Conservation (phyloP, 2,888 invertebrate species). For the Fragum fragum region DNA sequence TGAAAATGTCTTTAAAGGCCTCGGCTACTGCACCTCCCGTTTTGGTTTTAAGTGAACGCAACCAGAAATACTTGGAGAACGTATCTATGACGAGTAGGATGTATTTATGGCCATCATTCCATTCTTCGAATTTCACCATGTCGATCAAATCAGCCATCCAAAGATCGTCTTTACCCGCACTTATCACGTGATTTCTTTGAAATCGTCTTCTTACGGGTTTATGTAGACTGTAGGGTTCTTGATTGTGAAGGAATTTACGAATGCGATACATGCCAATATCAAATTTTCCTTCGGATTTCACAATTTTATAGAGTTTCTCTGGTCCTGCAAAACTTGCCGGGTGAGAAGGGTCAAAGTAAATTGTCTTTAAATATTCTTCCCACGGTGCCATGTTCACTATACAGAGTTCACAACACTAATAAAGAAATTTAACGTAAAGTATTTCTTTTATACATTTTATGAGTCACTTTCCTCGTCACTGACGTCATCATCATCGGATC, state of each 20-base stretch:
- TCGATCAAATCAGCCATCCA: slow-evolving; percentile 63
- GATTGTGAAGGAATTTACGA: slow-evolving; percentile 61
- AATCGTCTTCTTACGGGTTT: slow-evolving; percentile 55
- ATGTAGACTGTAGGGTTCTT: slow-evolving; percentile 62
- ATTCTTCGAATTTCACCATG: slow-evolving; percentile 58
- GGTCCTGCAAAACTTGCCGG: slow-evolving; percentile 60
- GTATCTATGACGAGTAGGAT: slow-evolving; percentile 59
- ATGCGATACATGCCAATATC: slow-evolving; percentile 64
- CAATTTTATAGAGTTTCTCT: slow-evolving; percentile 60
- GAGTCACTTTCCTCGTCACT: slow-evolving; percentile 31
- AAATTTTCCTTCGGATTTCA: slow-evolving; percentile 62
- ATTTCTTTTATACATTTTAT: background rate
- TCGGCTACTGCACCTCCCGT: slow-evolving; percentile 47
- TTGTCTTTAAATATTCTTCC: slow-evolving; percentile 61
- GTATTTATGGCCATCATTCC: slow-evolving; percentile 50
- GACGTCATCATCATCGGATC: background rate
- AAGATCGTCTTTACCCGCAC: slow-evolving; percentile 62
- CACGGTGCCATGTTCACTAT: slow-evolving; percentile 34
- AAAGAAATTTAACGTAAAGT: background rate
- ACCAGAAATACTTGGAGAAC: slow-evolving; percentile 63
- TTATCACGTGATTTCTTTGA: slow-evolving; percentile 51
- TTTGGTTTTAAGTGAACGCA: slow-evolving; percentile 55
- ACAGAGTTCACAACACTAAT: too few relatives aligned
- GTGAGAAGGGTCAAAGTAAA: slow-evolving; percentile 54
- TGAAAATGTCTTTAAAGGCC: slow-evolving; percentile 57